Evolutionary conservation across 2,797 vertebrate species (phyloP), one percentile per base, ranked within the genome.

Genomic region (Lepidocolaptes lacrymiger): DNA sequence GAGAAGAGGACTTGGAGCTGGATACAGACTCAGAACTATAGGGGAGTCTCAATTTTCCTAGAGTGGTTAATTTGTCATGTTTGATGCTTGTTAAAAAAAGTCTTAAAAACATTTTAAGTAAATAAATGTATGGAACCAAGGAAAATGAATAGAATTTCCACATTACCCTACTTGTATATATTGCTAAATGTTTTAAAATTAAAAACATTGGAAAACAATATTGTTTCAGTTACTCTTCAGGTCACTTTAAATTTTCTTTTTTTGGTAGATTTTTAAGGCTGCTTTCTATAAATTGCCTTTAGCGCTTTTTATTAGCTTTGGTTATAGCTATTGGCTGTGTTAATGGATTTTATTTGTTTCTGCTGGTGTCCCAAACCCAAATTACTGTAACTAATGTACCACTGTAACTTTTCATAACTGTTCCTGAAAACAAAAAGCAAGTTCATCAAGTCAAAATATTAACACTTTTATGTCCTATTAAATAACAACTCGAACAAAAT

Each of bases 391-490:
- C 96, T 95, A 96, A 97, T 96, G 88, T 91, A 71, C 81, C 86
- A 72, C 88, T 90, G 89, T 95, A 96, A 96, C 85, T 96, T 95
- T 96, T 92, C 76, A 55, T 95, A 95, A 94, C 69, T 74, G 82
- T 94, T 93, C 76, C 93, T 95, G 93, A 96, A 95, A 95, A 92
- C 73, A 85, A 93, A 93, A 93, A 95, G 63, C 83, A 94, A 95
- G 93, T 97, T 95, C 76, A 87, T 97, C 89, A 81, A 96, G 89
- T 97, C 86, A 96, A 97, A 98, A 97, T 97, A 96, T 94, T 97
- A 97, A 93, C 89, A 81, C 75, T 96, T 96, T 92, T 97, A 93
- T 94, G 89, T 96, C 86, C 91, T 95, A 49, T 93, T 96, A 96
- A 94, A 93, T 95, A 95, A 73, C 82, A 95, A 91, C 76, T 63